Evolutionary conservation across 2,797 vertebrate genomes (phyloP).

Genomic region (Oreonectes daqikongensis): DNA sequence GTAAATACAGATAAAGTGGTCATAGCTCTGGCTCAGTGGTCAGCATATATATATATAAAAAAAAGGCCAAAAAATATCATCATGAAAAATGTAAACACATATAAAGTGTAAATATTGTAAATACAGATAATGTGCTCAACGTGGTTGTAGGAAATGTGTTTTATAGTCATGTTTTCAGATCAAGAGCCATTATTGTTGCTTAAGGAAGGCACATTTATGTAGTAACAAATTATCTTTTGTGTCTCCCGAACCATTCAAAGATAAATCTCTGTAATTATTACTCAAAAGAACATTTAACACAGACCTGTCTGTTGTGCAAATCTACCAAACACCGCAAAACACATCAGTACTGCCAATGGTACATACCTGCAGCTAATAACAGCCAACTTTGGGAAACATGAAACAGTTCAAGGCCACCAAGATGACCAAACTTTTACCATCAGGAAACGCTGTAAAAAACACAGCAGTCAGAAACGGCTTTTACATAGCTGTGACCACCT

Average conservation of each 20-base stretch:
- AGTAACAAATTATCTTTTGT: background rate
- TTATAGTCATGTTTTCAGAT: background rate
- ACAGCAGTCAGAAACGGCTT: conserved; percentile 2
- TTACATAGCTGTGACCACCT: conserved; percentile 4
- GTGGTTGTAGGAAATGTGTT: no score
- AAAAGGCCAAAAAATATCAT: no score
- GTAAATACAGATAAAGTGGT: no score
- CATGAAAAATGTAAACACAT: no score
- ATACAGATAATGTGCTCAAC: no score
- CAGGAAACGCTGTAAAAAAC: conserved; percentile 4
- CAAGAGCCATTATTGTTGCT: background rate
- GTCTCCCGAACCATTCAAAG: conserved; percentile 1
- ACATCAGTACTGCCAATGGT: conserved; percentile 46
- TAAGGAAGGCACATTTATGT: conserved; percentile 2
- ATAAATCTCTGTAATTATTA: conserved; percentile 13
- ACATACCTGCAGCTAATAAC: conserved; percentile 36
- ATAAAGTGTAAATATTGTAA: no score
- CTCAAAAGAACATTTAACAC: conserved; percentile 25
- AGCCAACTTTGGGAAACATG: conserved; percentile 25
- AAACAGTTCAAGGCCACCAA: conserved; percentile 32
- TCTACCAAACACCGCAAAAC: conserved; percentile 32
- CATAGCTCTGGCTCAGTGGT: no score
- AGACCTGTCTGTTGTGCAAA: conserved; percentile 32
- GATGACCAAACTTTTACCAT: conserved; percentile 1
- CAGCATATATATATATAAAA: no score